Base-by-base conservation (phyloP, 2,888 invertebrate species). In the Chouioia cunea region DNA sequence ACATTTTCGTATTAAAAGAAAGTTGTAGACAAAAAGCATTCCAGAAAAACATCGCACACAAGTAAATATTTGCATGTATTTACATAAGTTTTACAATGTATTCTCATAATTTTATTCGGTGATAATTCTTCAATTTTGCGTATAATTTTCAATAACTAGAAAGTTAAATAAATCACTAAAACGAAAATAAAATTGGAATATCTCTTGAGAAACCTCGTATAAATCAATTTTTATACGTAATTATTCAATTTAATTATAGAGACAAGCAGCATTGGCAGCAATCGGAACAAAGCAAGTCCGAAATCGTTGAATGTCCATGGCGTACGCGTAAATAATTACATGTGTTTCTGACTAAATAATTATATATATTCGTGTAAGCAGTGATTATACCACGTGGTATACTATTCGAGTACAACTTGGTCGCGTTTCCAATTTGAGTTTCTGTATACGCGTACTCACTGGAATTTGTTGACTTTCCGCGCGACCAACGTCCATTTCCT, bases 11-110 rank as follows among this genome's bases (percentile, higher is more conserved):
- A 36, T 36, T 36, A 36, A 10, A 8, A 36, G 12, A 14, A 50
- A 50, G 44, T 43, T 22, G 22, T 16, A 60, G 46, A 48, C 22
- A 22, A 18, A 47, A 64, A 67, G 44, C 58, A 56, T 52, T 67
- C 43, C 43, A 54, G 23, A 54, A 54, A 36, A 66, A 67, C 58
- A 14, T 44, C 22, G 36, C 36, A 65, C 52, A 27, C 12, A 65
- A 65, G 53, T 50, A 22, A 65, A 56, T 68, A 56, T 56, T 72
- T 57, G 56, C 60, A 65, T 52, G 52, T 72, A 68, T 72, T 68
- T 72, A 72, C 72, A 72, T 20, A 60, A 59, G 59, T 68, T 68
- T 68, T 72, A 72, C 68, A 72, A 65, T 57, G 52, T 57, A 56
- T 57, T 3, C 36, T 36, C 36, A 12, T 36, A 6, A 36, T 6